Evolutionary conservation across 2,113 vertebrate species (phyloP).

Genomic region (Rhea americana): DNA sequence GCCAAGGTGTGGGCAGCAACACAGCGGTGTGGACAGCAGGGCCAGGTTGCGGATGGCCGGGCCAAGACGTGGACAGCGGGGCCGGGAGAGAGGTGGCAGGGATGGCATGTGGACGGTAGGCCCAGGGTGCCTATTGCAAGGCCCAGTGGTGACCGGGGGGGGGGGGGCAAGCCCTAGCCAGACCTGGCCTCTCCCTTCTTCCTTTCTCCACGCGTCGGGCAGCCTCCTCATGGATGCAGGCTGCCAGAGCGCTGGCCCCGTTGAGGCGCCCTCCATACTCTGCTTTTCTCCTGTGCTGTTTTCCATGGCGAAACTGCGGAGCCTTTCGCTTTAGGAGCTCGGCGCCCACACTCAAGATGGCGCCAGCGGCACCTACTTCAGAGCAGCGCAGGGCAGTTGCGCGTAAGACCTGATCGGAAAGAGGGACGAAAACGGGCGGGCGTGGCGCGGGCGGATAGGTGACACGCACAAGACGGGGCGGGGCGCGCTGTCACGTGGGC

Average conservation of each 20-base stretch:
- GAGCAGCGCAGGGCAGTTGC: rapidly evolving
- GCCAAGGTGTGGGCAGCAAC: no score
- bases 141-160: not conserved
- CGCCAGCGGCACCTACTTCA: not conserved
- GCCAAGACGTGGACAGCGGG: no score
- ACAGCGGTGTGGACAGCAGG: no score
- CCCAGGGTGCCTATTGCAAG: not conserved
- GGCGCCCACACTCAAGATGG: slow-evolving; percentile 20
- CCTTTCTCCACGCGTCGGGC: no score
- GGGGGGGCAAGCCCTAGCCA: not conserved
- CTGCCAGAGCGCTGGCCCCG: not conserved
- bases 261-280: no score
- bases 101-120: no score
- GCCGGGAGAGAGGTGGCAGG: no score
- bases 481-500: not conserved
- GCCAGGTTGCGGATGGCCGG: no score
- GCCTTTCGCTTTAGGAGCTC: not conserved
- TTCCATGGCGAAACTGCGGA: rapidly evolving
- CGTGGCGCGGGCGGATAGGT: not conserved
- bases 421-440: no score
- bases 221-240: no score
- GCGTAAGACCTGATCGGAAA: not conserved
- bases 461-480: not conserved
- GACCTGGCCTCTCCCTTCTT: not conserved
- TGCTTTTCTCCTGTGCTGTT: not conserved